phyloP scores from a whole-genome alignment of 2,797 vertebrate genomes.

The Chelon auratus region DNA sequence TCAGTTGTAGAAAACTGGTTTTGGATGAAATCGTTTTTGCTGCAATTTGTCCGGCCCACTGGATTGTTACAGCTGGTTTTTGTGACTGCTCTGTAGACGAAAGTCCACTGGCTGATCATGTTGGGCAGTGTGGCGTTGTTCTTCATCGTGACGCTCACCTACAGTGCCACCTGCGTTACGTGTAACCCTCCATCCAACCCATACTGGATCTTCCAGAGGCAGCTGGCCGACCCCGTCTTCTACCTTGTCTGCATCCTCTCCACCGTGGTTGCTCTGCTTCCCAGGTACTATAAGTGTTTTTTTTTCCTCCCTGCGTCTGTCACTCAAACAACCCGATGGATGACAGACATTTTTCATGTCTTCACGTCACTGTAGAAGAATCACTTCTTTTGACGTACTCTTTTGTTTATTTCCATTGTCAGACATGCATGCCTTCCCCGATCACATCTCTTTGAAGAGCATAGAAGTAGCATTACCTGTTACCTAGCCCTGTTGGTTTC shows the following conservation, averaged over 20 bases:
- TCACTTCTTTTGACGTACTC: no score
- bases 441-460: neutral
- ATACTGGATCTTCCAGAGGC: slow-evolving; percentile 90
- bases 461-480: neutral
- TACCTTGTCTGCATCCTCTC: slow-evolving; percentile 91
- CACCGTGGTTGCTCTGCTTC: slow-evolving; percentile 89
- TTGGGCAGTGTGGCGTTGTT: slow-evolving; percentile 87
- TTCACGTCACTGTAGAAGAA: no score
- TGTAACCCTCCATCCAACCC: slow-evolving; percentile 91
- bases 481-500: no score
- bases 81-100: slow-evolving; percentile 82
- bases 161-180: slow-evolving; percentile 86
- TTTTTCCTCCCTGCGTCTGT: neutral
- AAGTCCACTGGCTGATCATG: slow-evolving; percentile 86
- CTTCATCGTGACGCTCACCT: slow-evolving; percentile 85
- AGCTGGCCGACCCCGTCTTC: slow-evolving; percentile 90
- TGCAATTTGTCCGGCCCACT: neutral
- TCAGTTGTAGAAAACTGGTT: neutral
- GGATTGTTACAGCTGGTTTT: neutral
- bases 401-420: no score
- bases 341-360: neutral
- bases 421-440: no score
- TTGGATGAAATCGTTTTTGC: neutral
- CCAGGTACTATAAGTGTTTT: slow-evolving; percentile 84
- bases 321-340: neutral